Percentiles rank a stretch among this genome's conserved stretches.
Evolutionary conservation across 2,888 invertebrate genomes (phyloP).

Genomic region (Elaeidobius kamerunicus): DNA sequence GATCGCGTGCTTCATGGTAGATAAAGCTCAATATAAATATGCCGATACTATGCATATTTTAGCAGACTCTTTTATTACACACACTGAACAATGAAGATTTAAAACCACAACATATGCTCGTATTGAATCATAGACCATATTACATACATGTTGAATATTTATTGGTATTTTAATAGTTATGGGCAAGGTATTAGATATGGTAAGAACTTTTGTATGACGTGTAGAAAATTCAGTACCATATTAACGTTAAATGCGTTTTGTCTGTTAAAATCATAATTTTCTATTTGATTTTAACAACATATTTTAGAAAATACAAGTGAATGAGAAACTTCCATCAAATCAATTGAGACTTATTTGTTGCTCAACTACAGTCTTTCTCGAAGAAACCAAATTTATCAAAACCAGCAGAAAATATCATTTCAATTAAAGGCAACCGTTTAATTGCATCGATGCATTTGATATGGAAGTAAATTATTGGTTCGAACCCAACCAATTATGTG

Average conservation of each 20-base stretch:
- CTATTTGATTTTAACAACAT: too few species aligned
- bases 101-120: conserved; percentile 18
- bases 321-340: too few species aligned
- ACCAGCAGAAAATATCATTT: conserved; percentile 28
- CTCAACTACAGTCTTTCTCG: too few species aligned
- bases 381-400: conserved; percentile 19
- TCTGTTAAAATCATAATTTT: too few species aligned
- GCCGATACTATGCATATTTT: conserved; percentile 21
- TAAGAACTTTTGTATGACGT: too few species aligned
- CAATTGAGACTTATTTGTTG: too few species aligned
- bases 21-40: conserved; percentile 21
- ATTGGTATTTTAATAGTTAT: too few species aligned
- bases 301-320: too few species aligned
- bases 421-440: conserved; percentile 23
- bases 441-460: conserved; percentile 30
- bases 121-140: conserved; percentile 10
- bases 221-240: too few species aligned
- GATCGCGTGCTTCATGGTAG: conserved; percentile 18
- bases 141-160: too few species aligned
- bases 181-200: too few species aligned
- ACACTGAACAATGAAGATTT: conserved; percentile 16
- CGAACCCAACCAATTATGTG: conserved; percentile 27
- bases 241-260: too few species aligned
- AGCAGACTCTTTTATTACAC: conserved; percentile 17
- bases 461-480: conserved; percentile 25